Base-by-base conservation (phyloP, 1,140 invertebrate species). In the Heliconius himera region DNA sequence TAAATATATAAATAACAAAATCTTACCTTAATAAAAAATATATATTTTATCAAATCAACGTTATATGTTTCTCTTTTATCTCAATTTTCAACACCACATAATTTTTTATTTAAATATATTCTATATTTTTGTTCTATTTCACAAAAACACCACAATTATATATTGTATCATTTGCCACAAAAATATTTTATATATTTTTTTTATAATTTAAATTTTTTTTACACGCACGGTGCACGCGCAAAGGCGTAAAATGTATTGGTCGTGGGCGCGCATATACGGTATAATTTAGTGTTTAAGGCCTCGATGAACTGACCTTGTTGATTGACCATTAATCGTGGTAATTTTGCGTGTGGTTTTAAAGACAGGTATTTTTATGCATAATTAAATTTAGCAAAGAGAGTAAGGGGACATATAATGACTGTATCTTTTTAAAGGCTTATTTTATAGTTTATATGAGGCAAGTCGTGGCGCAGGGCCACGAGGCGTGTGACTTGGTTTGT, bases 271-370 rank as follows among this genome's bases (percentile, higher is more conserved):
- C 82, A 36, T 74, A 77, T 79, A 36, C 81, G 82, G 83, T 81
- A 84, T 84, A 84, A 85, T 87, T 83, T 86, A 86, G 85, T 72
- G 77, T 81, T 81, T 76, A 77, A 81, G 81, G 82, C 81, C 81
- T 76, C 73, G 83, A 83, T 83, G 82, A 41, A 77, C 74, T 84
- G 89, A 83, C 89, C 88, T 87, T 87, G 85, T 70, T 78, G 81
- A 76, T 83, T 81, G 84, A 84, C 75, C 80, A 84, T 83, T 84
- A 82, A 85, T 76, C 73, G 74, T 78, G 66, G 74, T 81, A 71
- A 51, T 72, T 76, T 29, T 33, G 70, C 49, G 51, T 79, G 73
- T 79, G 76, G 74, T 76, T 60, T 77, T 49, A 81, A 66, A 74
- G 56, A 78, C 74, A 60, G 49, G 11, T 46, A 29, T 66, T 66